phyloP scores from a whole-genome alignment of 2,888 invertebrate species.

The Synergus umbraculus region DNA sequence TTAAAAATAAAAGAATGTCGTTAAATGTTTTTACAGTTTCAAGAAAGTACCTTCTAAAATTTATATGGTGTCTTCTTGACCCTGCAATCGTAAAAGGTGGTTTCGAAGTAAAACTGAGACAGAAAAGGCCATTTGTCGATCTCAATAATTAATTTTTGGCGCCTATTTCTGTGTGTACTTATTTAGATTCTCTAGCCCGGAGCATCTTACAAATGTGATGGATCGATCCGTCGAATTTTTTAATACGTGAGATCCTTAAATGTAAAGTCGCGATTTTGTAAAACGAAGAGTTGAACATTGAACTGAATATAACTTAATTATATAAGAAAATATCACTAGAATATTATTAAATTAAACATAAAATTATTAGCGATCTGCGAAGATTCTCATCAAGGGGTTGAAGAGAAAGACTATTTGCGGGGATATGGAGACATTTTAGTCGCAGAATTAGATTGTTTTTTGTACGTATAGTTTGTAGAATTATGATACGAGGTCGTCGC shows the following conservation, averaged over 20 bases:
- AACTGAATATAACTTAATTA: conserved; percentile 11
- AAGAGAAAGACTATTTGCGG: background rate
- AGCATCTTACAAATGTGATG: conserved; percentile 11
- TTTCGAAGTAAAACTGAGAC: background rate
- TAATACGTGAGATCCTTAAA: background rate
- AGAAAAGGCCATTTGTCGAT: conserved; percentile 4
- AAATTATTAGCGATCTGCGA: background rate
- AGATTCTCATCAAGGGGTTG: background rate
- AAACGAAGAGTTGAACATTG: background rate
- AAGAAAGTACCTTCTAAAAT: conserved; percentile 8
- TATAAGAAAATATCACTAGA: conserved; percentile 13
- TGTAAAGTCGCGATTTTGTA: background rate
- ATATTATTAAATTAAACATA: background rate
- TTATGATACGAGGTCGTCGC: conserved; percentile 25
- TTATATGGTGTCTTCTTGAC: conserved; percentile 19
- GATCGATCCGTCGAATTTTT: conserved; percentile 34
- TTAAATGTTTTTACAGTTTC: background rate
- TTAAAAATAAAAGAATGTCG: background rate
- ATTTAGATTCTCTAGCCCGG: background rate
- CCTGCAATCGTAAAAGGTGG: background rate
- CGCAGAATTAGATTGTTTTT: conserved; percentile 32
- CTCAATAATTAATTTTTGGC: conserved; percentile 9
- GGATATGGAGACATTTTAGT: background rate
- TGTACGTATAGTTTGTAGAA: conserved; percentile 33
- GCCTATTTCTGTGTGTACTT: conserved; percentile 13